Conservation (phyloP, 64 coral and sea anemone species). For the Hydrozoanthus tunicans region DNA sequence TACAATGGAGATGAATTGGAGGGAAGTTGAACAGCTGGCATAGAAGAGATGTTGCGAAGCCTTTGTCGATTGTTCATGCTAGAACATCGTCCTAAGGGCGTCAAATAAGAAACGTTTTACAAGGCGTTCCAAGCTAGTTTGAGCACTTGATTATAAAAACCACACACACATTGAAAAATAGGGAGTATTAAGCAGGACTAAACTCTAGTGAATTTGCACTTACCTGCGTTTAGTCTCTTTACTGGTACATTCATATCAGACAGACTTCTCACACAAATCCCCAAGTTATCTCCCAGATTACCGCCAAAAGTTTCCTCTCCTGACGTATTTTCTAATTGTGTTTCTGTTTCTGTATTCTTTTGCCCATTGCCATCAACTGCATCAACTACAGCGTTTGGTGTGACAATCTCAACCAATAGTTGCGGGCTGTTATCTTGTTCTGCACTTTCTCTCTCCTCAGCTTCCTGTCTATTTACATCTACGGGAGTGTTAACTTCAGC, state of each 20-base stretch:
- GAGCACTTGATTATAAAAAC: not conserved
- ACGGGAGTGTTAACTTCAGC: not conserved
- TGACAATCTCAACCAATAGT: not conserved
- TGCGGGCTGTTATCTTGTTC: not conserved
- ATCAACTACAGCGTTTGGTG: not conserved
- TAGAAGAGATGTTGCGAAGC: too few species aligned
- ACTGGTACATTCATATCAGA: constrained; percentile 29
- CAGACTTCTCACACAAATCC: constrained; percentile 42
- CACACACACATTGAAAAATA: not conserved
- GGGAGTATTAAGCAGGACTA: not conserved
- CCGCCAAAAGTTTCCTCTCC: not conserved
- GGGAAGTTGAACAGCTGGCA: too few species aligned
- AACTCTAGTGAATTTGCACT: not conserved
- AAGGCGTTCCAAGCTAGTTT: too few species aligned
- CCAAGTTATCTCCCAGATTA: constrained; percentile 12
- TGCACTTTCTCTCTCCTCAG: not conserved
- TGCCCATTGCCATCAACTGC: constrained; percentile 4
- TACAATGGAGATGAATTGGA: too few species aligned
- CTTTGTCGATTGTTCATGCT: too few species aligned
- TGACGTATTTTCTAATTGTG: not conserved
- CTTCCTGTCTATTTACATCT: not conserved
- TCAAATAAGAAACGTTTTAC: too few species aligned
- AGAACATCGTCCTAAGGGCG: too few species aligned
- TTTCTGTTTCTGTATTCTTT: not conserved
- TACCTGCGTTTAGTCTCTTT: constrained; percentile 19